Evolutionary conservation across 2,113 vertebrate genomes (phyloP).

Genomic region (Cyanoramphus novaezelandiae): DNA sequence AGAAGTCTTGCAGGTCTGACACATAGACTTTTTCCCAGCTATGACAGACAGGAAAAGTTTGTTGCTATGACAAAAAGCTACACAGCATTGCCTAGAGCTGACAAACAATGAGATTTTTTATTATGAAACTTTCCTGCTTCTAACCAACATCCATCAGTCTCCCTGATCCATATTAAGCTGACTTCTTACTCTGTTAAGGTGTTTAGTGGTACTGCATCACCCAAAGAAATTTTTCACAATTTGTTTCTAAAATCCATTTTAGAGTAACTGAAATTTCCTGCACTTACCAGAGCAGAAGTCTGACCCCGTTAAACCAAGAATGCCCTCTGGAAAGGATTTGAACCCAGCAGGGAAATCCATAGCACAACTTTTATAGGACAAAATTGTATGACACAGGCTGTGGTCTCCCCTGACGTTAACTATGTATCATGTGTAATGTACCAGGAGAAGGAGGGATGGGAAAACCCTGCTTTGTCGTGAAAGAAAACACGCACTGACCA

Average conservation of each 20-base stretch:
- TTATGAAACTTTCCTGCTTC: background rate
- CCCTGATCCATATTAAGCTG: background rate
- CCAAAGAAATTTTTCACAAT: background rate
- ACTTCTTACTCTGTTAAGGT: background rate
- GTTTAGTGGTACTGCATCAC: background rate
- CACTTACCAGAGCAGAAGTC: background rate
- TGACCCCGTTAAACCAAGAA: background rate
- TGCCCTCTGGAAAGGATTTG: accelerated
- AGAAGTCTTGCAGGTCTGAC: background rate
- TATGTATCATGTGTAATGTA: accelerated
- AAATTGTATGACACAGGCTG: background rate
- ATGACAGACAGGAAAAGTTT: background rate
- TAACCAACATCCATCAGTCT: background rate
- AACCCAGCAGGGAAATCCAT: background rate
- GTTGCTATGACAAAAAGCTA: background rate
- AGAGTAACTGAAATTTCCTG: background rate
- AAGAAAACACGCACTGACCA: background rate
- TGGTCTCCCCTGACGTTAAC: background rate
- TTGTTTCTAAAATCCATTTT: background rate
- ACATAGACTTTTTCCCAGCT: background rate
- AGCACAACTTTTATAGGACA: background rate
- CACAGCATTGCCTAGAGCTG: background rate
- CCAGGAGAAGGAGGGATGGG: background rate
- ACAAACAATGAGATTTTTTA: background rate
- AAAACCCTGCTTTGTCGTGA: background rate